A percentile compares a stretch with the other conserved stretches of the same genome.
Evolutionary conservation across 1,140 invertebrate genomes (phyloP).

Genomic region (Sarcophaga bullata): DNA sequence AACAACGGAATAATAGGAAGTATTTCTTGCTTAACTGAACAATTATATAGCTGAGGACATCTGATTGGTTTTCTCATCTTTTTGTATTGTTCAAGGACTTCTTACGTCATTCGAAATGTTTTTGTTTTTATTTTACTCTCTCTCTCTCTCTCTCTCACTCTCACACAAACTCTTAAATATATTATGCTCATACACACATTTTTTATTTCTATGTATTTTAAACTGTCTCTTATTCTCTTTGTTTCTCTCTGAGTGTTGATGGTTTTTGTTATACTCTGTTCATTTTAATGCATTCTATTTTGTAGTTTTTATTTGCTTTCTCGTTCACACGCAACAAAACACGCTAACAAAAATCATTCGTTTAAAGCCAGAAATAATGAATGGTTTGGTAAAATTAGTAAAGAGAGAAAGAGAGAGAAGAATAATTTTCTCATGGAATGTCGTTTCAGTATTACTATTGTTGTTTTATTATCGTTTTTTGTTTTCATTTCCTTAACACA

Average conservation of each 20-base stretch:
- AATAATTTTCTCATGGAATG: not conserved
- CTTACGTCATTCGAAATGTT: not conserved
- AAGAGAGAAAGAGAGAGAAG: not conserved
- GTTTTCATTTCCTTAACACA: not conserved
- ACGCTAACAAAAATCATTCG: not conserved
- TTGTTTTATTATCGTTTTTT: not conserved
- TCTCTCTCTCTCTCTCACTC: not conserved
- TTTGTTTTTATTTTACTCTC: not conserved
- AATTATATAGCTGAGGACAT: not conserved
- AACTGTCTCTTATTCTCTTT: not conserved
- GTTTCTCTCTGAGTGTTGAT: not conserved
- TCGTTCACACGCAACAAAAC: not conserved
- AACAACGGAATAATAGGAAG: not conserved
- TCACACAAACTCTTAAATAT: not conserved
- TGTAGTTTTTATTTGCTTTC: too few species aligned
- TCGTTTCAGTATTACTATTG: not conserved
- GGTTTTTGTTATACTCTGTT: too few species aligned
- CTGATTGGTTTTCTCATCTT: not conserved
- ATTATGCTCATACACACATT: too few species aligned
- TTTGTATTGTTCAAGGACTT: not conserved
- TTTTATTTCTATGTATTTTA: not conserved
- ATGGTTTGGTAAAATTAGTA: not conserved
- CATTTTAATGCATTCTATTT: too few species aligned
- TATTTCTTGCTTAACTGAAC: not conserved
- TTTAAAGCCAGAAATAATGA: not conserved